Percentiles rank a stretch among this genome's conserved stretches.
Evolutionary conservation across 2,113 vertebrate species (phyloP).

Genomic region (Tragelaphus buxtoni): DNA sequence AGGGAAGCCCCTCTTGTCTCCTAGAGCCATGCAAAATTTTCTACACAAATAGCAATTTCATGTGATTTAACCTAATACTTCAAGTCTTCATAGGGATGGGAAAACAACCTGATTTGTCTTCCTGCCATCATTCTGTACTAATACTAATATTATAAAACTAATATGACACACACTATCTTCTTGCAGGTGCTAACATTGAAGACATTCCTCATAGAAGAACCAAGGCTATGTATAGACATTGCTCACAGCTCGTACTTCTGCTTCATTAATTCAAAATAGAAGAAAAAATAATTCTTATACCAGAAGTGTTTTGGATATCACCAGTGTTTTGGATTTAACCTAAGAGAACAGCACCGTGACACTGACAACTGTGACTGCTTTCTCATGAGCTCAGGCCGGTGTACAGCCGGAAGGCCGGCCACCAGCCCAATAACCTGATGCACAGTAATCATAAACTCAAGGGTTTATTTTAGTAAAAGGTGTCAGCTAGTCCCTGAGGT

Average conservation of each 20-base stretch:
- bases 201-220: background rate
- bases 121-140: background rate
- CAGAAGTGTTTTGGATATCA: background rate
- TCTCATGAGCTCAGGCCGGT: background rate
- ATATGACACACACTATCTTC: background rate
- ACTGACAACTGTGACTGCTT: background rate
- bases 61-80: background rate
- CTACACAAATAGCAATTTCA: slow-evolving; percentile 1
- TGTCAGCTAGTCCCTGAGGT: too few relatives aligned
- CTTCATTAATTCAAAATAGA: slow-evolving; percentile 23
- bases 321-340: background rate
- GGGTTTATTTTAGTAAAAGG: background rate
- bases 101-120: background rate
- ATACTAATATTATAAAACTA: background rate
- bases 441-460: background rate
- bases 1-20: background rate
- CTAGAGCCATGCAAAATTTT: background rate
- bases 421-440: background rate
- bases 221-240: background rate
- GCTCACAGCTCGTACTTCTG: background rate
- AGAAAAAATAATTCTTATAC: background rate
- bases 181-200: background rate
- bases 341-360: background rate
- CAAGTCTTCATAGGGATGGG: background rate
- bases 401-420: background rate